These are phyloP conservation scores for Otocyon megalotis DNA, from an alignment of 2,113 vertebrate species.

Conservation along the genomic window DNA sequence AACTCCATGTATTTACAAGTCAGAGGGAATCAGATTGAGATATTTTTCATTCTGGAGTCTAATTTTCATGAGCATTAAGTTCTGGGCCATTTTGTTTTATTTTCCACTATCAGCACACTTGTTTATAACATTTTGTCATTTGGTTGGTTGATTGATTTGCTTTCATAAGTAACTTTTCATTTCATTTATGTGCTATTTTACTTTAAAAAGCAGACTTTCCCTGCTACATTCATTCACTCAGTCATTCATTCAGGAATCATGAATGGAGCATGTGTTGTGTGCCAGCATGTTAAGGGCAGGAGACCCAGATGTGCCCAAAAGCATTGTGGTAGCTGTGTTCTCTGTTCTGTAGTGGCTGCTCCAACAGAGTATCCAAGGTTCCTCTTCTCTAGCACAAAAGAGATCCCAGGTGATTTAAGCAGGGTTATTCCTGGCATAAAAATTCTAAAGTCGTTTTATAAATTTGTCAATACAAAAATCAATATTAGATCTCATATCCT, in stretches of 20 bases:
- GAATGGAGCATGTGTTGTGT: no score
- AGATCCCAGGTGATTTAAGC: not conserved
- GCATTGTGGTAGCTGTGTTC: fast-evolving
- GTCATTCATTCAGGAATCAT: not conserved
- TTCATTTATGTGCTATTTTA: not conserved
- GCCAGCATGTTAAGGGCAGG: not conserved
- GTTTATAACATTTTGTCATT: not conserved
- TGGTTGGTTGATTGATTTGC: not conserved
- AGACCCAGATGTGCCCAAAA: not conserved
- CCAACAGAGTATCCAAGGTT: not conserved
- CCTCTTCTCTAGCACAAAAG: not conserved
- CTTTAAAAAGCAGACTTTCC: not conserved
- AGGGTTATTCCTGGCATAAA: not conserved
- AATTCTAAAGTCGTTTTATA: not conserved
- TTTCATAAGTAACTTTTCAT: not conserved
- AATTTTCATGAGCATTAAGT: not conserved
- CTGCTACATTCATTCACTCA: not conserved
- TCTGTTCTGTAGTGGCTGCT: no score
- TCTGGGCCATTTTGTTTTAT: not conserved
- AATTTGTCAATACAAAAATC: not conserved
- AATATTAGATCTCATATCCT: not conserved
- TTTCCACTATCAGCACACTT: not conserved
- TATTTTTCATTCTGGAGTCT: not conserved
- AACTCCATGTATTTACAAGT: not conserved
- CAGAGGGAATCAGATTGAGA: not conserved